Evolutionary conservation across 2,888 invertebrate species (phyloP).

Genomic region (Calephelis perditalis): DNA sequence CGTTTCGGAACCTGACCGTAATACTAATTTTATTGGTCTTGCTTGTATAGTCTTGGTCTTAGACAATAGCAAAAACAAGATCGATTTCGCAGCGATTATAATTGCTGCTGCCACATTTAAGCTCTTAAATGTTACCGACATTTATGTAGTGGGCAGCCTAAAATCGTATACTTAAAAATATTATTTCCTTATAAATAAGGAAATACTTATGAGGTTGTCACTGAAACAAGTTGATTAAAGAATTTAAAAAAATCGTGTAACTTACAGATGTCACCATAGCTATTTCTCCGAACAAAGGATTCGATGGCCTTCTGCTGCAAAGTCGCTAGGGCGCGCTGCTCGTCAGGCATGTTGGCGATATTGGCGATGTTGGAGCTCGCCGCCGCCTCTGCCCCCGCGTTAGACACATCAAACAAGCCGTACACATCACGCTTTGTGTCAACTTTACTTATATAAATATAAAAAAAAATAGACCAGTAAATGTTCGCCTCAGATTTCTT

Average conservation of each 20-base stretch:
- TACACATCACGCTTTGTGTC: constrained; percentile 27
- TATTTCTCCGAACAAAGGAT: constrained; percentile 83
- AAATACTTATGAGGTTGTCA: too few species aligned
- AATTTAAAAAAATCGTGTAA: constrained; percentile 30
- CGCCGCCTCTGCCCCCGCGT: constrained; percentile 55
- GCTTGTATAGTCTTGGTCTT: too few species aligned
- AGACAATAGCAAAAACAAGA: too few species aligned
- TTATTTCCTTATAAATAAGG: too few species aligned
- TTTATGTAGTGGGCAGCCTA: too few species aligned
- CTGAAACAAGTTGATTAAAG: too few species aligned
- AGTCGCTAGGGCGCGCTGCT: constrained; percentile 71
- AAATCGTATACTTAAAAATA: too few species aligned
- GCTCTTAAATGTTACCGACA: too few species aligned
- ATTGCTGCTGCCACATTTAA: too few species aligned
- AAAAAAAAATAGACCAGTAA: background rate
- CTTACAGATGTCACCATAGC: constrained; percentile 86
- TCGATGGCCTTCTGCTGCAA: constrained; percentile 80
- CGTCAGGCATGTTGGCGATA: constrained; percentile 72
- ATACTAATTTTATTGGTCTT: too few species aligned
- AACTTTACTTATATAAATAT: constrained; percentile 19
- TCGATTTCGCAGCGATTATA: too few species aligned
- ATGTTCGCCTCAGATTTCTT: background rate
- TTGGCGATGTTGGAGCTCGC: constrained; percentile 46
- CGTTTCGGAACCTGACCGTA: too few species aligned
- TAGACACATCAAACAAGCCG: constrained; percentile 38